Evolutionary conservation across 2,888 invertebrate genomes (phyloP), one percentile per base, ranked within the genome.

Genomic region (Drosophila yooni): DNA sequence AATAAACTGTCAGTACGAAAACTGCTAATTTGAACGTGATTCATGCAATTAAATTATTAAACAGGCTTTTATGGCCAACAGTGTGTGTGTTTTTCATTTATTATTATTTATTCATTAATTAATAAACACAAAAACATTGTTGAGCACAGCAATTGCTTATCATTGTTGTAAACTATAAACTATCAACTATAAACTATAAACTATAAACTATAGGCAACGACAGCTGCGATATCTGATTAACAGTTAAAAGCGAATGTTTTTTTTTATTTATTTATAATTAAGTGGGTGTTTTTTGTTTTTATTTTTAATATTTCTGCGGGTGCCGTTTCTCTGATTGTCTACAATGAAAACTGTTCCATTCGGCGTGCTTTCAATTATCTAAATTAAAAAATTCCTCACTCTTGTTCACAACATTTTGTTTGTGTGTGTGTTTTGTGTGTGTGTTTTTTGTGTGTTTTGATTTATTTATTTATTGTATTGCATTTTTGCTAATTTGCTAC

Each of bases 311-410:
- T 34, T 40, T n/a, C 34, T 54, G 21, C 58, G 21, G 59, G n/a
- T 59, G 36, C 33, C 34, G 29, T 40, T 64, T 66, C 61, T 27
- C 34, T 34, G 43, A 62, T 68, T 80, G 60, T 36, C 59, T 58
- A 61, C 79, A 36, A 79, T 60, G 57, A 68, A 70, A 68, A 70
- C 63, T 68, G 59, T 77, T 74, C 50, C 63, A 63, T 79, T 71
- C 65, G 58, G 75, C 56, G 73, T 40, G 48, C 57, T 79, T 82
- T 82, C 88, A 89, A 86, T 86, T 84, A 86, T 82, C 89, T 89
- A 87, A 86, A 86, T 86, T 87, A 82, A 89, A 86, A 85, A 86
- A 86, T 86, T 84, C 89, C 79, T 70, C 7, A 2, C 56, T 46
- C 78, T 62, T 89, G 89, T 86, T 82, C 61, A 38, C 74, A 64